These are phyloP conservation scores for Pseudotriccus pelzelni DNA, from an alignment of 2,797 vertebrate species.

Conservation along the genomic window DNA sequence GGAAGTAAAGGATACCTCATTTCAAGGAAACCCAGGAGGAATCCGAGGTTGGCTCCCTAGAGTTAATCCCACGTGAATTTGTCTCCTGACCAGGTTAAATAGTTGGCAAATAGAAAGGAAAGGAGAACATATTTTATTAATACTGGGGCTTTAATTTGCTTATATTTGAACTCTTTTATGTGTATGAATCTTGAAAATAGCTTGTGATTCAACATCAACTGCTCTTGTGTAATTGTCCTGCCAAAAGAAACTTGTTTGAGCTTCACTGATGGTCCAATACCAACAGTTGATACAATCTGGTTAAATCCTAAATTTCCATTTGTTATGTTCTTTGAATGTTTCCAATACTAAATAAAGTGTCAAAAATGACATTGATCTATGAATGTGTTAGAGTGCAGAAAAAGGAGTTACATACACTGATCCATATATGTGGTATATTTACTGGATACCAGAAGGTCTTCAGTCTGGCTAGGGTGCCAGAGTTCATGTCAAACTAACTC, in stretches of 20 bases:
- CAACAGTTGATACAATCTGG: constrained; percentile 53
- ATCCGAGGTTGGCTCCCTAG: background rate
- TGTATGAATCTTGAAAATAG: constrained; percentile 32
- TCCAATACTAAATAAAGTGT: constrained; percentile 28
- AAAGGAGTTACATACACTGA: background rate
- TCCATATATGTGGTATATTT: background rate
- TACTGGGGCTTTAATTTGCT: constrained; percentile 18
- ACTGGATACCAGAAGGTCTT: background rate
- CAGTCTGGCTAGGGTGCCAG: background rate
- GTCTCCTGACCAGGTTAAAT: constrained; percentile 48
- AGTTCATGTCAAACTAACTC: background rate
- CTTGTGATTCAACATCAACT: constrained; percentile 30
- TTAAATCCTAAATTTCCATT: constrained; percentile 45
- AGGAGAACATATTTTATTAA: constrained; percentile 29
- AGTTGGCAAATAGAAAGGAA: constrained; percentile 27
- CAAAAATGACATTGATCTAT: constrained; percentile 5
- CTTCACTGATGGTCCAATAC: constrained; percentile 38
- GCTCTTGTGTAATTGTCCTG: constrained; percentile 27
- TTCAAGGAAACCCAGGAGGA: constrained; percentile 36
- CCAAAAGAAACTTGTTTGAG: constrained; percentile 54
- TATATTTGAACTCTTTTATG: constrained; percentile 26
- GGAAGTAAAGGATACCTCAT: constrained; percentile 39
- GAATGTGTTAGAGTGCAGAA: background rate
- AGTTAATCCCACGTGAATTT: background rate
- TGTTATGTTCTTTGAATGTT: background rate